Evolutionary conservation across 2,797 vertebrate genomes (phyloP).

Genomic region (Manis crassicaudata): DNA sequence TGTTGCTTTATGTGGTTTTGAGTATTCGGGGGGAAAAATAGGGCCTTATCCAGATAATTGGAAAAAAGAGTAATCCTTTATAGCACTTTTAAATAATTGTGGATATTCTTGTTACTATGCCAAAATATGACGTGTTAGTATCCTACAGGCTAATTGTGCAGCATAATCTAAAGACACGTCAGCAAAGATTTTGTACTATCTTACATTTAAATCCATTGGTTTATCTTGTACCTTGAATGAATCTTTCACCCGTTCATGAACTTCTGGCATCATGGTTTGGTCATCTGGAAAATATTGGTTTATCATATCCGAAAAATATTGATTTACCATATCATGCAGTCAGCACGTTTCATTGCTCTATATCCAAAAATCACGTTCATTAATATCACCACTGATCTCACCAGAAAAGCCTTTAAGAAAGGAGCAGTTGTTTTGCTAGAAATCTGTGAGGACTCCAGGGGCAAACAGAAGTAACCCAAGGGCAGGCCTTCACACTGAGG

Average conservation of each 20-base stretch:
- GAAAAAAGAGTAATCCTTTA: background rate
- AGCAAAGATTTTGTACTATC: fast-evolving
- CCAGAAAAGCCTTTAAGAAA: background rate
- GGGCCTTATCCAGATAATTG: background rate
- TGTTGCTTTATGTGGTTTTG: background rate
- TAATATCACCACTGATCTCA: background rate
- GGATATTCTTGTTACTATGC: background rate
- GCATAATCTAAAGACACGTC: background rate
- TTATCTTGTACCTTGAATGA: background rate
- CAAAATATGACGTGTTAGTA: fast-evolving
- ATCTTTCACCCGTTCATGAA: background rate
- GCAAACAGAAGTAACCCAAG: background rate
- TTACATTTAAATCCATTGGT: background rate
- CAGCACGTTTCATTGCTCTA: background rate
- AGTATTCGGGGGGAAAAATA: background rate
- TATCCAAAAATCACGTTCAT: no score
- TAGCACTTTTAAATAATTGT: background rate
- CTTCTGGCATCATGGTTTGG: background rate
- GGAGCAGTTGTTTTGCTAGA: background rate
- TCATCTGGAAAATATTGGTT: background rate
- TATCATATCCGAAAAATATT: background rate
- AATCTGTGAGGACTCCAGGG: background rate
- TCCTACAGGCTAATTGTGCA: no score
- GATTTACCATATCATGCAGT: no score
- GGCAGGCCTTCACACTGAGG: no score